Evolutionary conservation across 2,113 vertebrate genomes (phyloP).

Genomic region (Rhynchopsitta pachyrhyncha): DNA sequence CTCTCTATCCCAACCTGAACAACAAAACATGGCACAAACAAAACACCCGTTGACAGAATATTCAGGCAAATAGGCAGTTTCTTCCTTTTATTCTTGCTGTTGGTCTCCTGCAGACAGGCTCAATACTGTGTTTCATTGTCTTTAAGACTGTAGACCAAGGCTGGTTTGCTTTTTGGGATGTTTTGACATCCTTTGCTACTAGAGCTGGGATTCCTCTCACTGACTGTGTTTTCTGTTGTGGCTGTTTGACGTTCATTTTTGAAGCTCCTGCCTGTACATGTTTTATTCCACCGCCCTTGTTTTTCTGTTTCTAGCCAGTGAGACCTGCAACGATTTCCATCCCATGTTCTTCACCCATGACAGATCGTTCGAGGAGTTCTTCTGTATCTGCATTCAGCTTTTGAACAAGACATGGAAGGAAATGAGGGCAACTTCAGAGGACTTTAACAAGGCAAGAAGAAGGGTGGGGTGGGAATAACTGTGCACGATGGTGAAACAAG

Average conservation of each 20-base stretch:
- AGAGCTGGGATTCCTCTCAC: background rate
- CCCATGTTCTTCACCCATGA: constrained; percentile 99
- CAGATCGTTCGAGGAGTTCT: constrained; percentile 95
- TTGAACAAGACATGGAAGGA: constrained; percentile 99
- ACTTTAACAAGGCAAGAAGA: constrained; percentile 94
- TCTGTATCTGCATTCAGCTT: constrained; percentile 98
- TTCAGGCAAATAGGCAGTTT: background rate
- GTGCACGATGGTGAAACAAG: background rate
- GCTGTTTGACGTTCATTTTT: background rate
- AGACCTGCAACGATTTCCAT: constrained; percentile 98
- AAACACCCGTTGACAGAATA: background rate
- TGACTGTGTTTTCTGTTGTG: background rate
- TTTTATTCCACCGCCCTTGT: constrained; percentile 29
- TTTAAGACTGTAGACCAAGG: background rate
- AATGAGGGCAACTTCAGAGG: constrained; percentile 97
- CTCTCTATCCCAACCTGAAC: background rate
- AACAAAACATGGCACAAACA: background rate
- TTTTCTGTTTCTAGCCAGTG: constrained; percentile 87
- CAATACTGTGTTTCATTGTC: background rate
- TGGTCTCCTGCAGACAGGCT: background rate
- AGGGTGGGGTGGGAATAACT: background rate
- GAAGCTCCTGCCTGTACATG: background rate
- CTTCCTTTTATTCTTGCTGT: background rate
- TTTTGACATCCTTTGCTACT: background rate
- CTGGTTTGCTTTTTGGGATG: background rate